Conservation (phyloP, 2,113 vertebrate genomes). For the Thalassarche chlororhynchos region DNA sequence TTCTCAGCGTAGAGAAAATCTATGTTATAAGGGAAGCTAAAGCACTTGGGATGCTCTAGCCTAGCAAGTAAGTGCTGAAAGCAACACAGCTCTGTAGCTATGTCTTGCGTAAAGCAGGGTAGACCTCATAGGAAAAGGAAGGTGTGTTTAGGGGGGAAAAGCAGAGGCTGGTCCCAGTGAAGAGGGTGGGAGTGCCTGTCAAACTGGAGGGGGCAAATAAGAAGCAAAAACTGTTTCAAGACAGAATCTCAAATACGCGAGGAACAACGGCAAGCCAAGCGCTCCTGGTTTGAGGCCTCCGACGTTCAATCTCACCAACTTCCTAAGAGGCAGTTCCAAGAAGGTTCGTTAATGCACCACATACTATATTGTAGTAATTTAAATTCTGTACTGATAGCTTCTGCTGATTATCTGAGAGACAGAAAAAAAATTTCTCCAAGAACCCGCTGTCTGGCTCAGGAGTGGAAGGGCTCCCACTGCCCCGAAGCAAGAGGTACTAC, state of each 20-base stretch:
- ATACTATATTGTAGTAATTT: neutral
- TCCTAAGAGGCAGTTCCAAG: neutral
- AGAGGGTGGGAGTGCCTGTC: neutral
- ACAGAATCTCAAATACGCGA: neutral
- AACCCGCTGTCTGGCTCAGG: neutral
- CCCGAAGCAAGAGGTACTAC: neutral
- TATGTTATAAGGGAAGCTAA: neutral
- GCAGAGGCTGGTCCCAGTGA: neutral
- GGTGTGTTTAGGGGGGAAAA: neutral
- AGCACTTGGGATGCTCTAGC: neutral
- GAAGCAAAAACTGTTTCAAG: neutral
- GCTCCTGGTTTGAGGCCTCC: neutral
- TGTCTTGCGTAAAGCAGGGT: neutral
- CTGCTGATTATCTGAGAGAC: neutral
- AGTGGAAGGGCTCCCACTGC: neutral
- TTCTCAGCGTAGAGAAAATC: neutral
- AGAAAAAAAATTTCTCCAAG: neutral
- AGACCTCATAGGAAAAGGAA: neutral
- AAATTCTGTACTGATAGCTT: neutral
- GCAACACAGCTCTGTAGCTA: neutral
- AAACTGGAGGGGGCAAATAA: neutral
- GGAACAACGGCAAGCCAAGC: neutral
- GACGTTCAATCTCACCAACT: neutral
- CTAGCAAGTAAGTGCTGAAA: neutral
- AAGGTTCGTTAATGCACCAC: neutral